A percentile compares a stretch with the other conserved stretches of the same genome.
These are phyloP conservation scores for Clunio marinus DNA, from an alignment of 2,888 invertebrate species.

Conservation along the genomic window DNA sequence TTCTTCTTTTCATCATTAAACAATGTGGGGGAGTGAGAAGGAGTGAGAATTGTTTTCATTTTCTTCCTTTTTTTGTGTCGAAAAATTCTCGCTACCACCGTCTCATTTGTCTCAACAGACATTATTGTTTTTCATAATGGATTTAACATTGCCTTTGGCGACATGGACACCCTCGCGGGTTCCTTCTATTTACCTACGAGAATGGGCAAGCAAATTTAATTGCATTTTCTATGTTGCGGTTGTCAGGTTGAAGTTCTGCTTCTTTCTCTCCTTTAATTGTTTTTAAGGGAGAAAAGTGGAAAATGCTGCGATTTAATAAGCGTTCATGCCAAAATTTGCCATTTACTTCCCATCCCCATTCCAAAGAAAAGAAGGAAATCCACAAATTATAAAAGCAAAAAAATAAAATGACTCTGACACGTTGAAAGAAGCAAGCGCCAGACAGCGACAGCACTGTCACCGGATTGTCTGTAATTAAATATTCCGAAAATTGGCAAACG, in stretches of 20 bases:
- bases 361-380: neutral
- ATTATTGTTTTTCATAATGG: conserved; percentile 31
- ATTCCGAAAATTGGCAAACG: conserved; percentile 34
- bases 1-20: neutral
- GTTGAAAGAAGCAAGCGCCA: conserved; percentile 19
- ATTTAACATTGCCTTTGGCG: conserved; percentile 26
- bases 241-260: neutral
- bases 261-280: neutral
- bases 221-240: conserved; percentile 27
- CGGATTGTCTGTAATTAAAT: conserved; percentile 38
- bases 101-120: conserved; percentile 29
- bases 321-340: neutral
- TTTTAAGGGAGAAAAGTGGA: neutral
- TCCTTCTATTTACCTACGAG: neutral
- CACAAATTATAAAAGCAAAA: conserved; percentile 15
- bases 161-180: neutral
- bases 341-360: neutral
- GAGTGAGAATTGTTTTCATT: neutral
- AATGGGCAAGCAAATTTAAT: conserved; percentile 14
- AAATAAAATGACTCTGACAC: neutral
- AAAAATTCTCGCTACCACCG: conserved; percentile 21
- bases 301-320: conserved; percentile 27
- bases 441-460: conserved; percentile 32
- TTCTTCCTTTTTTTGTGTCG: too few relatives aligned
- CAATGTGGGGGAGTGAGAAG: neutral